A percentile compares a stretch with the other conserved stretches of the same genome.
Evolutionary conservation across 2,113 vertebrate genomes (phyloP).

Genomic region (Lepus americanus): DNA sequence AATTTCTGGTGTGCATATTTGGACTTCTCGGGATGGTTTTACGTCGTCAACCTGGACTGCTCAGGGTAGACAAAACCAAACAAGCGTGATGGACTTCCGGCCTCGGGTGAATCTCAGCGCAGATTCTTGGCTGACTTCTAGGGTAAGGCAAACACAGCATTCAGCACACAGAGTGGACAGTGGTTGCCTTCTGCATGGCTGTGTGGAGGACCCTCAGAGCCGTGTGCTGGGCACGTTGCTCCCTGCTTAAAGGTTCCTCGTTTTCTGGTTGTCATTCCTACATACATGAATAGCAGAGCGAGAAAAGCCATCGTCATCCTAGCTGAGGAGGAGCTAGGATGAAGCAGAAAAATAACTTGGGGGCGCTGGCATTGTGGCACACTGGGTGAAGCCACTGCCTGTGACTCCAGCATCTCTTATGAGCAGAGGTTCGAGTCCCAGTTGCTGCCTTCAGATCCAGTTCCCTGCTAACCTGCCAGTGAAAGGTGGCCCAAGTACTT

Average conservation of each 20-base stretch:
- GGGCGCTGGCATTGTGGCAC: too few species aligned
- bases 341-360: neutral
- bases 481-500: too few species aligned
- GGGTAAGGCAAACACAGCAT: neutral
- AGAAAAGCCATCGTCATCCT: neutral
- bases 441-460: too few species aligned
- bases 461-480: too few species aligned
- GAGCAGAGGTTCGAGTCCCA: too few species aligned
- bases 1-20: too few species aligned
- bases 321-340: neutral
- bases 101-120: too few species aligned
- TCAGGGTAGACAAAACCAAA: neutral
- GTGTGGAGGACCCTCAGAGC: accelerated
- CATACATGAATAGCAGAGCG: accelerated
- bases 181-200: neutral
- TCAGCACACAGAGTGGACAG: neutral
- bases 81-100: accelerated
- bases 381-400: too few species aligned
- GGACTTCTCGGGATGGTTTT: neutral
- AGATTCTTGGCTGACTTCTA: neutral
- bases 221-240: accelerated
- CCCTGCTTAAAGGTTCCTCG: accelerated
- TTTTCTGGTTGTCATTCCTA: neutral
- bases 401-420: too few species aligned
- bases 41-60: accelerated